Conservation (phyloP, 2,888 invertebrate genomes). For the Hermaeophaga mercurialis region DNA sequence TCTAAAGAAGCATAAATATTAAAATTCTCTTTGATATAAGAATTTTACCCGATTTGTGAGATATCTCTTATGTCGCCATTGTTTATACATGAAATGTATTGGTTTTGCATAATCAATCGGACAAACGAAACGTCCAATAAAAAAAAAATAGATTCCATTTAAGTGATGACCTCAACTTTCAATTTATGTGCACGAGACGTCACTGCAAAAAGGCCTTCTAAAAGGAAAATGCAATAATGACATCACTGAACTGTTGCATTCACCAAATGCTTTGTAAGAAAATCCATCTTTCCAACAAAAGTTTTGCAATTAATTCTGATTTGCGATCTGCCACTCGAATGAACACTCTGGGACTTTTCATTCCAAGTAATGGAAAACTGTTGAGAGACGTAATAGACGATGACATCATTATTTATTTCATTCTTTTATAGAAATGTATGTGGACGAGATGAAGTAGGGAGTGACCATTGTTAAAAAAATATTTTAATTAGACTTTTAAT, state of each 20-base stretch:
- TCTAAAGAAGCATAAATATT: too few relatives aligned
- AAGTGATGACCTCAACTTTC: too few relatives aligned
- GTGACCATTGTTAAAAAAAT: too few relatives aligned
- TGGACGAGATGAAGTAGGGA: too few relatives aligned
- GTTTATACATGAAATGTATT: too few relatives aligned
- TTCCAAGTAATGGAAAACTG: slow-evolving; percentile 20
- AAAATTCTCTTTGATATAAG: too few relatives aligned
- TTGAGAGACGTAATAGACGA: slow-evolving; percentile 14
- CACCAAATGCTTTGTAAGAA: slow-evolving; percentile 20
- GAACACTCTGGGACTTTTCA: slow-evolving; percentile 16
- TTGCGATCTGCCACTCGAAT: slow-evolving; percentile 24
- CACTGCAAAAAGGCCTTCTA: slow-evolving; percentile 12
- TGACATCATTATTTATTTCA: slow-evolving; percentile 14
- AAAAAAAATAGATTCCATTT: too few relatives aligned
- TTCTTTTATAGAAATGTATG: background rate
- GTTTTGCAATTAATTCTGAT: slow-evolving; percentile 27
- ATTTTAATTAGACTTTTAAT: too few relatives aligned
- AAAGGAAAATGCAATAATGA: slow-evolving; percentile 23
- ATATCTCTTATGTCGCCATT: too few relatives aligned
- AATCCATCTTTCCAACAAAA: slow-evolving; percentile 25
- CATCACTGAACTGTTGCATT: slow-evolving; percentile 22
- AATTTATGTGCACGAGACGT: background rate
- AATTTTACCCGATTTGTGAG: too few relatives aligned
- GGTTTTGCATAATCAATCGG: too few relatives aligned
- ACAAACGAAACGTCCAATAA: too few relatives aligned